phyloP scores from a whole-genome alignment of 1,140 invertebrate species.

The Holcopasites calliopsidis region DNA sequence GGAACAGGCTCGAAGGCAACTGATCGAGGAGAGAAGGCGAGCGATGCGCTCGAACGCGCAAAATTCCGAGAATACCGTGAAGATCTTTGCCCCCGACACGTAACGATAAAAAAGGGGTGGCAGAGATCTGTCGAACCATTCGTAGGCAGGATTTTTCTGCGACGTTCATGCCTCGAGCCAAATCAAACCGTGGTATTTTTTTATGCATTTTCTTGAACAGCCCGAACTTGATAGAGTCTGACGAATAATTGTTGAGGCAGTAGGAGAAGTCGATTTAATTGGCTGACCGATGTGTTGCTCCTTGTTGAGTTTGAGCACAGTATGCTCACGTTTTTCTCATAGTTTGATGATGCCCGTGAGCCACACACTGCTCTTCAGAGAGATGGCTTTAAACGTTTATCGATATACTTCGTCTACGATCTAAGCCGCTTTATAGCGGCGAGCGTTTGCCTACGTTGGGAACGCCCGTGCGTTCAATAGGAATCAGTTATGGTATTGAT shows the following conservation, averaged over 20 bases:
- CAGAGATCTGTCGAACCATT: not conserved
- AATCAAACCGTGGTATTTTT: constrained; percentile 27
- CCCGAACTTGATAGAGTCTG: not conserved
- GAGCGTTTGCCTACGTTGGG: constrained; percentile 3
- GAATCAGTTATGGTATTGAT: not conserved
- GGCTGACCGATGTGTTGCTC: not conserved
- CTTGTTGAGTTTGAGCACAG: not conserved
- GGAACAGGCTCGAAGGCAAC: constrained; percentile 88
- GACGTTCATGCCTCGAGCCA: constrained; percentile 13
- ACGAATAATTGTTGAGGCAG: not conserved
- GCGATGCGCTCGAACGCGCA: constrained; percentile 81
- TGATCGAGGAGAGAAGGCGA: constrained; percentile 88
- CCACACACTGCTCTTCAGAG: not conserved
- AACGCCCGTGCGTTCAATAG: not conserved
- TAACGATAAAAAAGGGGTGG: constrained; percentile 65
- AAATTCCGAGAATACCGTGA: constrained; percentile 78
- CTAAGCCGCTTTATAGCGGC: constrained; percentile 10
- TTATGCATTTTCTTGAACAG: constrained; percentile 9
- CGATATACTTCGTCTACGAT: constrained; percentile 17
- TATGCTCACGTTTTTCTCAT: not conserved
- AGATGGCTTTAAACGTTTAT: not conserved
- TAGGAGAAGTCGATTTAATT: not conserved
- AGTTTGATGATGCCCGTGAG: not conserved
- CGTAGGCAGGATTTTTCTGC: constrained; percentile 10
- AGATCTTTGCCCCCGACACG: constrained; percentile 83